These are phyloP conservation scores for Syngnathus acus DNA, from an alignment of 2,797 vertebrate species.

Conservation along the genomic window DNA sequence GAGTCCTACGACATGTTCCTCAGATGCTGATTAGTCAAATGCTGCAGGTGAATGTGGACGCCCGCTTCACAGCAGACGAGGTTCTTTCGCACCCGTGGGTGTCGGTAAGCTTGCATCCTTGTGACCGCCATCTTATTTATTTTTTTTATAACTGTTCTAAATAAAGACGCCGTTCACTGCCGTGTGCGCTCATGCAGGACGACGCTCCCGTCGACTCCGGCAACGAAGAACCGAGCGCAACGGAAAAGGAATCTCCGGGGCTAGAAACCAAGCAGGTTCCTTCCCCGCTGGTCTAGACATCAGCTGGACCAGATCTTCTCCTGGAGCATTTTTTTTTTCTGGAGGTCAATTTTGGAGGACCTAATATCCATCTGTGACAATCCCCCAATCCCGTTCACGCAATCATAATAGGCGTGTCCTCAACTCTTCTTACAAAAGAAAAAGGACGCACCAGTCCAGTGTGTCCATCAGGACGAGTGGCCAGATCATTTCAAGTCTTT, in stretches of 20 bases:
- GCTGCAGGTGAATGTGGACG: slow-evolving; percentile 92
- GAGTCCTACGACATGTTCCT: neutral
- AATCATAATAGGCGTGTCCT: neutral
- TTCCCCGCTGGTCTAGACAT: slow-evolving; percentile 50
- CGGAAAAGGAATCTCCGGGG: slow-evolving; percentile 32
- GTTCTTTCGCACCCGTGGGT: slow-evolving; percentile 93
- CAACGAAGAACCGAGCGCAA: slow-evolving; percentile 63
- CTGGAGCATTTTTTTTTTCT: no score
- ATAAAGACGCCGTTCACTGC: neutral
- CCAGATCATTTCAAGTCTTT: neutral
- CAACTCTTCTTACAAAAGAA: neutral
- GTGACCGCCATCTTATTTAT: neutral
- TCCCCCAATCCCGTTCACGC: neutral
- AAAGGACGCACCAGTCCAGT: neutral
- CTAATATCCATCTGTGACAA: neutral
- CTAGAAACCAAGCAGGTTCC: slow-evolving; percentile 61
- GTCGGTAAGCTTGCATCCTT: slow-evolving; percentile 71
- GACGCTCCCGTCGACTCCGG: slow-evolving; percentile 81
- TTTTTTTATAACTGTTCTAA: neutral
- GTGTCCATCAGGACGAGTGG: neutral
- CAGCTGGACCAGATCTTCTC: neutral
- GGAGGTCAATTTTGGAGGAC: neutral
- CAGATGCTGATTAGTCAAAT: slow-evolving; percentile 94
- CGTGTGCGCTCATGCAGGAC: slow-evolving; percentile 63
- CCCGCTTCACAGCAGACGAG: slow-evolving; percentile 88